Percentiles rank a stretch among this genome's conserved stretches.
These are phyloP conservation scores for Mugil cephalus DNA, from an alignment of 2,113 vertebrate genomes.

Conservation along the genomic window DNA sequence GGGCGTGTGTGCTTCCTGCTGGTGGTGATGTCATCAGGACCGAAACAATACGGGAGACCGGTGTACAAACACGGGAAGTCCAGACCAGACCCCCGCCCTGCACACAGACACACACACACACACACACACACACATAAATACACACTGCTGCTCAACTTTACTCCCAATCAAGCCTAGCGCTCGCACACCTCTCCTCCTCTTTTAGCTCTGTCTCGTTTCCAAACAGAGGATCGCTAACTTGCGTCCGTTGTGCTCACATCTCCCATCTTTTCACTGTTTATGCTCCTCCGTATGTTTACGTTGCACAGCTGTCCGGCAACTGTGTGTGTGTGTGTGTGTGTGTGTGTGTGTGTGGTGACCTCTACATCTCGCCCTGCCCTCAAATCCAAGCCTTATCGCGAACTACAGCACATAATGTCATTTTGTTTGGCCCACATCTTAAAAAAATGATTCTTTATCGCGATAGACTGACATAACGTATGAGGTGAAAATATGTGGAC, in stretches of 20 bases:
- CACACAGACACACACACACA: conserved; percentile 31
- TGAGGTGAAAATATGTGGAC: background rate
- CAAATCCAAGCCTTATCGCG: background rate
- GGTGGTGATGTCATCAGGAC: conserved; percentile 75
- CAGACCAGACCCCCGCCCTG: conserved; percentile 76
- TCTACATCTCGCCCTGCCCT: background rate
- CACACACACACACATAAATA: no score
- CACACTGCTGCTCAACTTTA: conserved; percentile 34
- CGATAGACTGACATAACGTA: background rate
- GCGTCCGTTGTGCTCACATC: conserved; percentile 6
- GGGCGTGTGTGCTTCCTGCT: conserved; percentile 79
- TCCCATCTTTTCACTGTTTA: conserved; percentile 19
- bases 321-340: background rate
- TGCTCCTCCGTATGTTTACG: conserved; percentile 14
- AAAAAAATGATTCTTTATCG: background rate
- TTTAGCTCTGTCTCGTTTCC: background rate
- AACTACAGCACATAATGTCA: background rate
- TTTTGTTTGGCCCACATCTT: background rate
- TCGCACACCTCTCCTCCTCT: conserved; percentile 1
- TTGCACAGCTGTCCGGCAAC: conserved; percentile 9
- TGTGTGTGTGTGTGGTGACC: background rate
- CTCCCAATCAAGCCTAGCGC: conserved; percentile 8
- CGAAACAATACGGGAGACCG: conserved; percentile 83
- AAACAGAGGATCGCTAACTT: background rate
- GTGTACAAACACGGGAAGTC: conserved; percentile 87